Evolutionary conservation across 2,113 vertebrate genomes (phyloP).

Genomic region (Sphaerodactylus townsendi): DNA sequence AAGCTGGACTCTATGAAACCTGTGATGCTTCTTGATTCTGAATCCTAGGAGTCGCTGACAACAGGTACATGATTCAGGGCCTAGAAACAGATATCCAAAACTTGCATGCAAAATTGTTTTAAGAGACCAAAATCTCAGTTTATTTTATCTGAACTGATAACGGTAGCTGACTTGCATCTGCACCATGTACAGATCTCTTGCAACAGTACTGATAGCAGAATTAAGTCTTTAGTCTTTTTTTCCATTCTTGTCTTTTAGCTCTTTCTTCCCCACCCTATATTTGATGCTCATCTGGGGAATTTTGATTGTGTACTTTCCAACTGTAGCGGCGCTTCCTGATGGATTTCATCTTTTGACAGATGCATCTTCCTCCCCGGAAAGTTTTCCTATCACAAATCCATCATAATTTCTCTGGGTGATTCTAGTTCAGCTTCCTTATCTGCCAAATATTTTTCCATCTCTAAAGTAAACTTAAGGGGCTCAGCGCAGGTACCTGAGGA

Average conservation of each 20-base stretch:
- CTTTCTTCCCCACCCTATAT: neutral
- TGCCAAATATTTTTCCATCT: slow-evolving; percentile 51
- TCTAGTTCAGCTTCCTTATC: slow-evolving; percentile 54
- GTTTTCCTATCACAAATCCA: slow-evolving; percentile 60
- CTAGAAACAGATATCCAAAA: no score
- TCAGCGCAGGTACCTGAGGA: slow-evolving; percentile 44
- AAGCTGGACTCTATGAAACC: no score
- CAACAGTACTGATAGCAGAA: neutral
- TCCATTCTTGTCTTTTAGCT: slow-evolving; percentile 1
- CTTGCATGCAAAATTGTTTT: no score
- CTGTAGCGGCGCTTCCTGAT: slow-evolving; percentile 57
- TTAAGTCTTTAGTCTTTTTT: neutral
- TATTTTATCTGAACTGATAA: slow-evolving; percentile 6
- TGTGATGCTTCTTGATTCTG: no score
- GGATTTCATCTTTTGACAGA: slow-evolving; percentile 65
- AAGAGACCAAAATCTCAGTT: neutral
- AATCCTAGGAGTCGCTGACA: no score
- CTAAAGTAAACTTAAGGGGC: slow-evolving; percentile 46
- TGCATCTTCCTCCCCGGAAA: slow-evolving; percentile 46
- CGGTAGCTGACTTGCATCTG: neutral
- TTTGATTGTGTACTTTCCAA: slow-evolving; percentile 42
- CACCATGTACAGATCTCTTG: neutral
- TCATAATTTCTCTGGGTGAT: slow-evolving; percentile 68
- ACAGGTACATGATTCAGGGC: no score
- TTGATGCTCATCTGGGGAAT: slow-evolving; percentile 22